Percentiles rank a stretch among this genome's conserved stretches.
Conservation (phyloP, 1,140 invertebrate genomes). For the Hypsibius dujardini region DNA sequence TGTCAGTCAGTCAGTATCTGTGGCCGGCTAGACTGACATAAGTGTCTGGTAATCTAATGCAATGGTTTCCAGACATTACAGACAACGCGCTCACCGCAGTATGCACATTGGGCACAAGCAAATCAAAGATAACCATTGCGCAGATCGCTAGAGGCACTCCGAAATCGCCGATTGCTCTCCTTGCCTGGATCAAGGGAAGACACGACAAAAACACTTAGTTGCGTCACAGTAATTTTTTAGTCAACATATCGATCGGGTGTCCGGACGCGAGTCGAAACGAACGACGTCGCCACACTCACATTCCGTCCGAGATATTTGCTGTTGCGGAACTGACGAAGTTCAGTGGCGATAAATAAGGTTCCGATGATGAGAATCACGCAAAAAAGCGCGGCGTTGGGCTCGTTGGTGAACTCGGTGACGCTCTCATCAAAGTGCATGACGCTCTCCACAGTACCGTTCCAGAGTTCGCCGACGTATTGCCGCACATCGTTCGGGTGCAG, state of each 20-base stretch:
- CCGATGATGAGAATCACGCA: slow-evolving; percentile 76
- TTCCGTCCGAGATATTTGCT: slow-evolving; percentile 82
- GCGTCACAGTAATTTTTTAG: slow-evolving; percentile 14
- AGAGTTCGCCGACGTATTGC: background rate
- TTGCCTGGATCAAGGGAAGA: slow-evolving; percentile 40
- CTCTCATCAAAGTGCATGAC: slow-evolving; percentile 8
- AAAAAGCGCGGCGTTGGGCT: slow-evolving; percentile 81
- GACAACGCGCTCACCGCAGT: slow-evolving; percentile 41
- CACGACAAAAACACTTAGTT: slow-evolving; percentile 21
- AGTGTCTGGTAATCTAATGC: background rate
- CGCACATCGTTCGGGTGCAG: background rate
- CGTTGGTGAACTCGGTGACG: slow-evolving; percentile 26
- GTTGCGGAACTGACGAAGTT: slow-evolving; percentile 75
- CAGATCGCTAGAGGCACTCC: slow-evolving; percentile 92
- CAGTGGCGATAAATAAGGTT: slow-evolving; percentile 82
- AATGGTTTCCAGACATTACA: background rate
- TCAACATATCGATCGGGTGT: background rate
- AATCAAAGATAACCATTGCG: slow-evolving; percentile 66
- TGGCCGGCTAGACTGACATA: background rate
- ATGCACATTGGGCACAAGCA: slow-evolving; percentile 48
- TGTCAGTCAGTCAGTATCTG: too few species aligned
- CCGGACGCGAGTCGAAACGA: too few species aligned
- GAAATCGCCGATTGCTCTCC: slow-evolving; percentile 81
- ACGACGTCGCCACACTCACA: slow-evolving; percentile 41
- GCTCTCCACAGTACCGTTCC: background rate